Evolutionary conservation across 2,888 invertebrate species (phyloP), one percentile per base, ranked within the genome.

Genomic region (Dryococelus australis): DNA sequence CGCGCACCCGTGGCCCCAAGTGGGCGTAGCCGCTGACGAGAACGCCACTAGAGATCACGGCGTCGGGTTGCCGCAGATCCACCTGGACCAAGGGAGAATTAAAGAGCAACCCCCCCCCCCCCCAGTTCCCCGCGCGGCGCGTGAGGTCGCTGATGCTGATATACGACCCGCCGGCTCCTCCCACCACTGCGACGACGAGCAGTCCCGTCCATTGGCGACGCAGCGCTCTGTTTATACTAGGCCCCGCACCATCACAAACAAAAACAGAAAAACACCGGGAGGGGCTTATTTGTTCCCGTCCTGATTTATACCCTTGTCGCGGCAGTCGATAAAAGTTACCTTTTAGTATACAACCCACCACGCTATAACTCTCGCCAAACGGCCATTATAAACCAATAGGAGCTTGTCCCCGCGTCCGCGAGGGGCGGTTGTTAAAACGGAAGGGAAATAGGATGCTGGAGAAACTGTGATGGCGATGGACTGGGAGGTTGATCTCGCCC

Each of bases 291-390:
- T 65, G 65, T 65, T 65, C 24, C 65, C 65, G 0, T n/a, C 65
- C 13, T 65, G 65, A 65, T 65, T 65, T 65, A 65, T 65, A n/a
- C 65, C 65, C 65, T n/a, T 6, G 65, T 6, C 65, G 65, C n/a
- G n/a, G 65, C 65, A 65, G 65, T 65, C 65, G 65, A 65, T 65
- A 65, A 65, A 65, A n/a, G 24, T 65, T 65, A 47, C 47, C 47
- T 47, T 47, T 35, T 13, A 16, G 47, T 47, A 47, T 47, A 47
- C 10, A 47, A 1, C 47, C 47, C 47, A 5, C 47, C 47, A 47
- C 47, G 47, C 16, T 47, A 10, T 13, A 47, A 47, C 47, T 47
- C 47, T 16, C 47, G 12, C 47, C 47, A 47, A 47, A 47, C 47
- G 47, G 12, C 47, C 47, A 47, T 47, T 47, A 47, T 47, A 16